These are phyloP conservation scores for Epinotia nisella DNA, from an alignment of 2,888 invertebrate genomes.

Conservation along the genomic window DNA sequence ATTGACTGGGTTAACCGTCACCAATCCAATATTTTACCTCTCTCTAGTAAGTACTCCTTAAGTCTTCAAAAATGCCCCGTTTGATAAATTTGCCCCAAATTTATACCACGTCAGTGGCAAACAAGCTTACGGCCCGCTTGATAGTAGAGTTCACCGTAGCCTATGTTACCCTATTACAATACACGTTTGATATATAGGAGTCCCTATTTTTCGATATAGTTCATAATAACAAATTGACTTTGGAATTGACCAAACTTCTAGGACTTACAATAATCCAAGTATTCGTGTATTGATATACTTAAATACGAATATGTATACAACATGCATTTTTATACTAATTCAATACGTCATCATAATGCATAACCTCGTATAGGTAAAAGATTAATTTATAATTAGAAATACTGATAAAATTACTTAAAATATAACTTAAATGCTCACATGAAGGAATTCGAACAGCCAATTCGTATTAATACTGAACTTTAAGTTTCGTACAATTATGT, in stretches of 20 bases:
- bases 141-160: too few relatives aligned
- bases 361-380: background rate
- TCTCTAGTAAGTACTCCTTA: background rate
- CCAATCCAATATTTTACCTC: too few relatives aligned
- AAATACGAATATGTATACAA: background rate
- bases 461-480: slow-evolving; percentile 25
- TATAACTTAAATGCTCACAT: slow-evolving; percentile 40
- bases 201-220: slow-evolving; percentile 7
- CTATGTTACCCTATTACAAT: too few relatives aligned
- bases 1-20: too few relatives aligned
- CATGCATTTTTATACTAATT: slow-evolving; percentile 1
- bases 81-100: background rate
- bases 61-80: background rate
- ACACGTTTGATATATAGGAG: background rate
- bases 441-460: background rate
- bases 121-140: too few relatives aligned
- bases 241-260: slow-evolving; percentile 10
- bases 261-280: background rate
- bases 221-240: slow-evolving; percentile 15
- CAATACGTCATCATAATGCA: background rate
- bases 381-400: slow-evolving; percentile 26
- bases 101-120: too few relatives aligned
- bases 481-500: background rate
- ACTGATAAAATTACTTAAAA: slow-evolving; percentile 20
- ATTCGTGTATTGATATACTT: background rate